Conservation (phyloP, 2,113 vertebrate species). For the Cyrtonyx montezumae region DNA sequence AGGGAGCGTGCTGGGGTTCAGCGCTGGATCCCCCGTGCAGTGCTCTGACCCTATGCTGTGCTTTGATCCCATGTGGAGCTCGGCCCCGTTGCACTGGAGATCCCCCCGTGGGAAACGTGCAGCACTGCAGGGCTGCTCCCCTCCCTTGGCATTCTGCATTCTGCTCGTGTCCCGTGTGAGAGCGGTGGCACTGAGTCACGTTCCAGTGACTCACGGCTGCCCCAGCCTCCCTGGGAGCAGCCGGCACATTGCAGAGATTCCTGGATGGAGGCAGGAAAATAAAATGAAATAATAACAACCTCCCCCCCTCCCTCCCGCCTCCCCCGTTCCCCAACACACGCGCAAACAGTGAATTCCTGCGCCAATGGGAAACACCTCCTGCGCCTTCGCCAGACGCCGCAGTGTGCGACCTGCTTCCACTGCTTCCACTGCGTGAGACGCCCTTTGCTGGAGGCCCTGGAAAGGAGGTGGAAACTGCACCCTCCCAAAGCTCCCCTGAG, state of each 20-base stretch:
- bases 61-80: neutral
- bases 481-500: rapidly evolving
- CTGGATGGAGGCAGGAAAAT: constrained; percentile 59
- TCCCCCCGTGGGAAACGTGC: rapidly evolving
- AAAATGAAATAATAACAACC: constrained; percentile 31
- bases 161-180: constrained; percentile 34
- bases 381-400: neutral
- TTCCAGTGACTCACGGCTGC: constrained; percentile 56
- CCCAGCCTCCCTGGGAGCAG: constrained; percentile 33
- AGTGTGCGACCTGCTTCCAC: neutral
- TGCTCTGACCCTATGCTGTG: neutral
- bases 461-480: neutral
- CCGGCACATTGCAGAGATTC: constrained; percentile 56
- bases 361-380: constrained; percentile 34
- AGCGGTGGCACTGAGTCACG: constrained; percentile 43
- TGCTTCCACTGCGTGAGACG: rapidly evolving
- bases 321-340: neutral
- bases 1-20: neutral
- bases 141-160: neutral
- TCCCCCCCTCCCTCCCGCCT: neutral
- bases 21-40: neutral
- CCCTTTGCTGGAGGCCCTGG: neutral
- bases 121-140: neutral
- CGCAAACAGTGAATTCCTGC: constrained; percentile 28
- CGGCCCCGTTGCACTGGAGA: neutral